These are phyloP conservation scores for Catostylus mosaicus DNA, from an alignment of 30 jellyfish, hydroid and myxozoan genomes.

Conservation along the genomic window DNA sequence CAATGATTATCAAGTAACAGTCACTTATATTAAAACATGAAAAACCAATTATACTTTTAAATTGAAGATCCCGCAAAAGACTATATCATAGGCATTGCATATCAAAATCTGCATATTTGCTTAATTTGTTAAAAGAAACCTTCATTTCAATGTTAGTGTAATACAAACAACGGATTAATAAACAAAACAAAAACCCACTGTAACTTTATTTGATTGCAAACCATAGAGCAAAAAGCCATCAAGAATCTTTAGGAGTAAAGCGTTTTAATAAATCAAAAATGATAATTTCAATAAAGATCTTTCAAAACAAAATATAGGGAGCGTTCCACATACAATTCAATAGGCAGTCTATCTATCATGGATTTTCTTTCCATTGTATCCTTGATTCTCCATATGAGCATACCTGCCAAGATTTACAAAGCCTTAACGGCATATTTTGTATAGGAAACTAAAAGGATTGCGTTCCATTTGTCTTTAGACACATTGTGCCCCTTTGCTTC, in stretches of 20 bases:
- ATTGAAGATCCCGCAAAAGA: slow-evolving; percentile 9
- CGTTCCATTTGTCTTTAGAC: slow-evolving; percentile 13
- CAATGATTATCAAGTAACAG: slow-evolving; percentile 3
- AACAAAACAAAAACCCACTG: slow-evolving; percentile 8
- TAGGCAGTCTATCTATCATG: not conserved
- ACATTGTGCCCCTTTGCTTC: slow-evolving; percentile 22
- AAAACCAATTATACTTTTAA: not conserved
- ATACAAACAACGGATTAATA: slow-evolving; percentile 35
- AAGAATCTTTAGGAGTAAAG: not conserved
- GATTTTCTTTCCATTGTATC: not conserved
- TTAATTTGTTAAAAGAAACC: slow-evolving; percentile 44
- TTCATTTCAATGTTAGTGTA: slow-evolving; percentile 17
- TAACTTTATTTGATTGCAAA: not conserved
- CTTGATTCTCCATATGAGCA: not conserved
- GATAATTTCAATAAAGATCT: not conserved
- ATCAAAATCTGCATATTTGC: slow-evolving; percentile 8
- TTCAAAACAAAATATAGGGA: not conserved
- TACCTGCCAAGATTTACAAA: slow-evolving; percentile 16
- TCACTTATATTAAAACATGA: not conserved
- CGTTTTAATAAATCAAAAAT: not conserved
- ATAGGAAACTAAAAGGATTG: slow-evolving; percentile 44
- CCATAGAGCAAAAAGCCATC: not conserved
- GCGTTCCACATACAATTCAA: not conserved
- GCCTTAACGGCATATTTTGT: slow-evolving; percentile 25
- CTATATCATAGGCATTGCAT: slow-evolving; percentile 2